These are phyloP conservation scores for Mystacides longicornis DNA, from an alignment of 2,888 invertebrate genomes.

Conservation along the genomic window DNA sequence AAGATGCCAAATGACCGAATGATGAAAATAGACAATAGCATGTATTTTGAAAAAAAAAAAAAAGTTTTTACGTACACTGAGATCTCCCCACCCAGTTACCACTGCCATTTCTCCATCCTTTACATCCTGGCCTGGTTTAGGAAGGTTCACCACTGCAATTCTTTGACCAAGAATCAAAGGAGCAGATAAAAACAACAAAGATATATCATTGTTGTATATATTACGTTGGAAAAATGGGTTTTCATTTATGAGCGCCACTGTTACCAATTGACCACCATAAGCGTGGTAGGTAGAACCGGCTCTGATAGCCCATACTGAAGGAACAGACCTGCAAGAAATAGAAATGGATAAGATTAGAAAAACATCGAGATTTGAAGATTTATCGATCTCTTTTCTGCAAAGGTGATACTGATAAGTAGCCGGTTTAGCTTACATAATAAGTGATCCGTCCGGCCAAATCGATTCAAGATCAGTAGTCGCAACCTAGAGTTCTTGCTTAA, in stretches of 20 bases:
- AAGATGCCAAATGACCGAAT: too few species aligned
- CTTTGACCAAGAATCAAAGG: conserved; percentile 33
- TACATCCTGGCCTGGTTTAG: conserved; percentile 30
- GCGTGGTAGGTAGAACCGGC: conserved; percentile 30
- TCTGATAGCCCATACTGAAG: conserved; percentile 9
- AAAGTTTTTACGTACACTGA: too few species aligned
- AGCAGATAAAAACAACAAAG: conserved; percentile 32
- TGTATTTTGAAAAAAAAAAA: too few species aligned
- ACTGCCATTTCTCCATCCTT: conserved; percentile 36
- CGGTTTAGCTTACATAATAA: too few species aligned
- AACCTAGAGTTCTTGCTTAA: too few species aligned
- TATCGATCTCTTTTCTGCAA: too few species aligned
- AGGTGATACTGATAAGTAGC: too few species aligned
- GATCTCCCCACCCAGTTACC: conserved; percentile 41
- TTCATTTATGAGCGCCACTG: conserved; percentile 32
- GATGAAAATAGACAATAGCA: background rate
- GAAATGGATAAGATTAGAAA: too few species aligned
- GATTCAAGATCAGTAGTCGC: too few species aligned
- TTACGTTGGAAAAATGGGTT: conserved; percentile 30
- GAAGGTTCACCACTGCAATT: conserved; percentile 32
- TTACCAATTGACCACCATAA: conserved; percentile 36
- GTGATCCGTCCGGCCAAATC: too few species aligned
- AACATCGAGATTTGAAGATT: too few species aligned
- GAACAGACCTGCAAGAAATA: background rate
- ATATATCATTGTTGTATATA: conserved; percentile 38